Evolutionary conservation across 2,888 invertebrate species (phyloP).

Genomic region (Chydorus sphaericus): DNA sequence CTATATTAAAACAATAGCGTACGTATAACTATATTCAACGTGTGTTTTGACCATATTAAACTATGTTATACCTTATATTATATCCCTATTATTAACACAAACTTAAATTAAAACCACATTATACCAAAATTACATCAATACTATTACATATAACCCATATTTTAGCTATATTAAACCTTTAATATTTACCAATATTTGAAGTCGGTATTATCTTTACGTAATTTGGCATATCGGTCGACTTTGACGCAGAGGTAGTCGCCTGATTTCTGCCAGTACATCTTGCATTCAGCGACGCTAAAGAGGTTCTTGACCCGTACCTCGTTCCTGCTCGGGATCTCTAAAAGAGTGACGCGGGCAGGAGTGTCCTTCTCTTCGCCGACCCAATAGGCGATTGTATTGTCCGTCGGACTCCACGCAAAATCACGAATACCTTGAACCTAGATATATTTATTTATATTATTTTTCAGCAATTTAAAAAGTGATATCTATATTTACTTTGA

Average conservation of each 20-base stretch:
- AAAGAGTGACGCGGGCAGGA: conserved; percentile 82
- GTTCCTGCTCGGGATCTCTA: conserved; percentile 76
- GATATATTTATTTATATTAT: not conserved
- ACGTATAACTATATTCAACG: too few species aligned
- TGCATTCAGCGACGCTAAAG: conserved; percentile 95
- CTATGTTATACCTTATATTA: not conserved
- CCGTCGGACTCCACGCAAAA: conserved; percentile 96
- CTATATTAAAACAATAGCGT: not conserved
- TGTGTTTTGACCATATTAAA: too few species aligned
- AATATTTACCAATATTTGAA: conserved; percentile 59
- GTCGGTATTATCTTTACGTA: conserved; percentile 86
- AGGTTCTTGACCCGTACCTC: conserved; percentile 86
- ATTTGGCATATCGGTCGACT: conserved; percentile 73
- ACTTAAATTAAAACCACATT: too few species aligned
- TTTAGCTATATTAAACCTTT: conserved; percentile 11
- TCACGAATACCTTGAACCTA: conserved; percentile 68
- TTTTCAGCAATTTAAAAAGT: too few species aligned
- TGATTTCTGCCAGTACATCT: conserved; percentile 97
- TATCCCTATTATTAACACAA: too few species aligned
- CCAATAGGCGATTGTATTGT: conserved; percentile 94
- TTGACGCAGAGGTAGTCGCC: conserved; percentile 97
- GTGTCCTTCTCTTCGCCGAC: conserved; percentile 94
- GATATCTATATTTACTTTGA: conserved; percentile 41
- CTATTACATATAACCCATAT: too few species aligned
- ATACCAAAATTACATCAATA: too few species aligned